Percentiles rank a stretch among this genome's conserved stretches.
phyloP scores from a whole-genome alignment of 2,113 vertebrate species.

The Alethe castanea region DNA sequence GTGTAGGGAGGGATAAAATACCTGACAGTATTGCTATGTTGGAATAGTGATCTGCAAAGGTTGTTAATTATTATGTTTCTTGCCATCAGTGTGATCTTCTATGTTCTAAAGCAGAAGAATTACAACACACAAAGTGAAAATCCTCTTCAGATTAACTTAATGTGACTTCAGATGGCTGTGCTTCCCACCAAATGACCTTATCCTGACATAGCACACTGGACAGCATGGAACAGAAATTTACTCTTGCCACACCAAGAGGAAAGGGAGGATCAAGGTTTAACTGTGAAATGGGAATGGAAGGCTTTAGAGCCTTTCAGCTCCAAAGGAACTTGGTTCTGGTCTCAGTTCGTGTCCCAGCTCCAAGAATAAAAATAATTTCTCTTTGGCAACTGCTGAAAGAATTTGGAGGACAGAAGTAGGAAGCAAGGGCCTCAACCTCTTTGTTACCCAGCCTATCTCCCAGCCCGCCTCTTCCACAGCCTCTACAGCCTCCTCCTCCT shows the following conservation, averaged over 20 bases:
- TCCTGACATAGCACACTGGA: not conserved
- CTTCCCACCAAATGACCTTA: not conserved
- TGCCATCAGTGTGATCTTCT: not conserved
- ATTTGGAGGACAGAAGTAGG: not conserved
- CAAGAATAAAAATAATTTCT: not conserved
- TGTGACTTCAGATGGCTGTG: not conserved
- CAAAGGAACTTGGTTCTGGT: not conserved
- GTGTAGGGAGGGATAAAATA: not conserved
- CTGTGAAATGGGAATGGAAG: not conserved
- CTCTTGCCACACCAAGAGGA: not conserved
- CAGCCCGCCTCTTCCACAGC: not conserved
- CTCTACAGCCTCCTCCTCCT: too few species aligned
- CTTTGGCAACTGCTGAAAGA: not conserved
- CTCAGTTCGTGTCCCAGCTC: not conserved
- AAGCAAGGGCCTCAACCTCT: not conserved
- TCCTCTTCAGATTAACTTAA: not conserved
- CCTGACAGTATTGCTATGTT: not conserved
- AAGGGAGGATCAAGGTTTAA: not conserved
- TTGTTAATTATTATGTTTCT: not conserved
- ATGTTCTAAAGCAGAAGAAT: not conserved
- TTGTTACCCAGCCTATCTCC: not conserved
- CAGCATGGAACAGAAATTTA: not conserved
- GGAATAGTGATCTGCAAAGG: not conserved
- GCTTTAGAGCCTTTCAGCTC: not conserved
- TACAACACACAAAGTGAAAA: not conserved